These are phyloP conservation scores for Rhagophthalmus giganteus DNA, from an alignment of 2,888 invertebrate genomes.

Conservation along the genomic window DNA sequence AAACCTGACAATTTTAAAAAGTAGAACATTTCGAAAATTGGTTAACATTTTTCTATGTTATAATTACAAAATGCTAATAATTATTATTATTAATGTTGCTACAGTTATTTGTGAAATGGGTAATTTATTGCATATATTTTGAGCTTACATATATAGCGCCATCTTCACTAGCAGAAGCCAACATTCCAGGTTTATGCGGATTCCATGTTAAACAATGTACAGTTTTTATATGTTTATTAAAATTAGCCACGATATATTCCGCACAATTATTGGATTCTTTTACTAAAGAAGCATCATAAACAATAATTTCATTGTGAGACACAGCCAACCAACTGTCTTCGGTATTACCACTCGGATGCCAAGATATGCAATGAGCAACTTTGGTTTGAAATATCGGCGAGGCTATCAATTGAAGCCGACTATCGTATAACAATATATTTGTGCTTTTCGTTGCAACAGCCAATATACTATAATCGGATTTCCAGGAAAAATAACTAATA, in stretches of 20 bases:
- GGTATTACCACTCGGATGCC: slow-evolving; percentile 73
- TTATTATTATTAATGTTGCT: too few relatives aligned
- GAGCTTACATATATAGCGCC: slow-evolving; percentile 56
- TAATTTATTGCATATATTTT: too few relatives aligned
- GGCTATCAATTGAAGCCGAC: slow-evolving; percentile 37
- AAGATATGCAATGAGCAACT: slow-evolving; percentile 65
- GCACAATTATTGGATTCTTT: slow-evolving; percentile 4
- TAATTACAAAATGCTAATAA: background rate
- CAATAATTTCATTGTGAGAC: slow-evolving; percentile 60
- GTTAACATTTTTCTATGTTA: too few relatives aligned
- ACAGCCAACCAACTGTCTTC: slow-evolving; percentile 67
- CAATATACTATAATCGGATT: slow-evolving; percentile 61
- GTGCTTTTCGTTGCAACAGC: slow-evolving; percentile 68
- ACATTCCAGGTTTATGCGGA: slow-evolving; percentile 43
- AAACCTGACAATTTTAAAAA: too few relatives aligned
- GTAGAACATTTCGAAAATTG: too few relatives aligned
- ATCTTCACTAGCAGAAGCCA: slow-evolving; percentile 73
- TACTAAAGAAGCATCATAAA: slow-evolving; percentile 54
- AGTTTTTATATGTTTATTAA: slow-evolving; percentile 29
- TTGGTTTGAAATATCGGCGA: slow-evolving; percentile 62
- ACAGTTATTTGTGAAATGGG: too few relatives aligned
- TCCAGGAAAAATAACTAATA: slow-evolving; percentile 64
- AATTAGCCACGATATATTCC: slow-evolving; percentile 24
- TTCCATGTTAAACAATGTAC: slow-evolving; percentile 44
- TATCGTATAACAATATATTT: slow-evolving; percentile 53